Evolutionary conservation across 2,888 invertebrate species (phyloP).

Genomic region (Drosophila tanythrix): DNA sequence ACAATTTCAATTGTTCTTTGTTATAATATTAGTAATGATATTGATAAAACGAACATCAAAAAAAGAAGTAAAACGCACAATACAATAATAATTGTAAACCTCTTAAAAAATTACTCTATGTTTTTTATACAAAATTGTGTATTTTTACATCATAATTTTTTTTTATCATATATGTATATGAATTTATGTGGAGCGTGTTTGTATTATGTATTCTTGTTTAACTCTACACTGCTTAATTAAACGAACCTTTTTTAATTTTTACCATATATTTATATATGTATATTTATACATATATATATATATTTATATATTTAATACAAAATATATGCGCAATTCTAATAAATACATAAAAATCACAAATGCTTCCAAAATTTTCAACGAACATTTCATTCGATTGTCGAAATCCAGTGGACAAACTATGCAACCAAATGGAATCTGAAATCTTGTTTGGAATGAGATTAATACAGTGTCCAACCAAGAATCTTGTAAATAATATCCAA

Average conservation of each 20-base stretch:
- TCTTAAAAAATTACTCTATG: conserved; percentile 35
- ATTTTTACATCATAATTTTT: conserved; percentile 44
- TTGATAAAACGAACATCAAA: conserved; percentile 28
- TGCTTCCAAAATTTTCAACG: conserved; percentile 53
- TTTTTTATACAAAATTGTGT: conserved; percentile 50
- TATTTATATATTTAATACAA: conserved; percentile 52
- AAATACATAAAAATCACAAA: conserved; percentile 68
- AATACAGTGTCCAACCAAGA: not conserved
- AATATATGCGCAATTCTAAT: conserved; percentile 74
- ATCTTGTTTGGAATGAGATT: not conserved
- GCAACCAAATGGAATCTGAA: not conserved
- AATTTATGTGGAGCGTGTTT: conserved; percentile 28
- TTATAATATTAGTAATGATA: conserved; percentile 46
- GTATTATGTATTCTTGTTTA: conserved; percentile 60
- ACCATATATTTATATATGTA: conserved; percentile 34
- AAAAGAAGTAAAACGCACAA: conserved; percentile 42
- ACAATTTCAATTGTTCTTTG: conserved; percentile 44
- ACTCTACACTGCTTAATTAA: conserved; percentile 68
- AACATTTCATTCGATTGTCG: not conserved
- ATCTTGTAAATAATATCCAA: not conserved
- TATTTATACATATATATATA: conserved; percentile 34
- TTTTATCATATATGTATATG: conserved; percentile 23
- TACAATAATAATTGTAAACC: conserved; percentile 60
- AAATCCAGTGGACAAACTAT: not conserved
- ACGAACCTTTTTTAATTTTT: conserved; percentile 62